Conservation (phyloP, 2,113 vertebrate genomes). For the Passer montanus region DNA sequence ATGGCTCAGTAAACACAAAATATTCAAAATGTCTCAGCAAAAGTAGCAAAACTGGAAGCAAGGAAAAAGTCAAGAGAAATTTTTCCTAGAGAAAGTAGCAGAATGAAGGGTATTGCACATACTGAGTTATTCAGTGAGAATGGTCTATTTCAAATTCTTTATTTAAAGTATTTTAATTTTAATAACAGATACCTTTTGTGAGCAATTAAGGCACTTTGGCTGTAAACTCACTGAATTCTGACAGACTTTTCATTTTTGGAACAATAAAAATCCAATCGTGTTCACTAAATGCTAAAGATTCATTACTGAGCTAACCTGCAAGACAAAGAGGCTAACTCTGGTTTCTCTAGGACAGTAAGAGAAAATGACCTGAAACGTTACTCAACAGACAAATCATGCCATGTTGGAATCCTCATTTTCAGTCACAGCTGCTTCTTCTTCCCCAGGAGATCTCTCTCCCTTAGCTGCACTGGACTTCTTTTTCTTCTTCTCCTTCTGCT, state of each 20-base stretch:
- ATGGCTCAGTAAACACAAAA: neutral
- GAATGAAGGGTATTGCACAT: neutral
- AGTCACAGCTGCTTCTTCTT: neutral
- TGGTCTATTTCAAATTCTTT: neutral
- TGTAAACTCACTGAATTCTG: neutral
- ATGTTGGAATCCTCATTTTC: constrained; percentile 61
- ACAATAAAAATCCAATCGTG: neutral
- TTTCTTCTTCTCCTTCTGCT: constrained; percentile 69
- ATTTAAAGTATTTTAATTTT: neutral
- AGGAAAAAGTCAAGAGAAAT: neutral
- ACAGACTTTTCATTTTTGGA: neutral
- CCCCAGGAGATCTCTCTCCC: neutral
- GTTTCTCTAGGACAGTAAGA: neutral
- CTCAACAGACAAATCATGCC: neutral
- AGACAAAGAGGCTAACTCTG: neutral
- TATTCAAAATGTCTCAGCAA: neutral
- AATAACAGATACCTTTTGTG: neutral
- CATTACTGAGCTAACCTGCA: neutral
- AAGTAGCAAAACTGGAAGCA: neutral
- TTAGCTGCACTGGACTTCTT: constrained; percentile 47
- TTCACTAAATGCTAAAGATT: neutral
- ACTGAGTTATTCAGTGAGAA: neutral
- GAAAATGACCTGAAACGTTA: neutral
- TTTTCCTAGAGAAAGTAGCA: neutral
- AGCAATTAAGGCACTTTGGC: neutral